phyloP scores from a whole-genome alignment of 2,888 invertebrate species.

The Drosophila buzzatii region DNA sequence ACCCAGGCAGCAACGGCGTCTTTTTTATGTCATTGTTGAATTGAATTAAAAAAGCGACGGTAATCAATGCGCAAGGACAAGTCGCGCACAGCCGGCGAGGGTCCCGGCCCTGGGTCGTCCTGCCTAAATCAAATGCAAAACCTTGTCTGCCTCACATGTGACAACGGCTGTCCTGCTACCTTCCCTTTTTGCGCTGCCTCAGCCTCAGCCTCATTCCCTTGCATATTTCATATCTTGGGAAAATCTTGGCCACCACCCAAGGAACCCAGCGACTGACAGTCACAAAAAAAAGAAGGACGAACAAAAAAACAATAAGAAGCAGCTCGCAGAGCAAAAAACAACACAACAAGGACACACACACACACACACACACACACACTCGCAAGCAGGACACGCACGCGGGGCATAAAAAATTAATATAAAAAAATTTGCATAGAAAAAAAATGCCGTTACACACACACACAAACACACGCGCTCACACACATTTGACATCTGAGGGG shows the following conservation, averaged over 20 bases:
- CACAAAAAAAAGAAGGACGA: conserved; percentile 41
- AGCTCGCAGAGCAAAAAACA: conserved; percentile 51
- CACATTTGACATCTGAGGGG: conserved; percentile 4
- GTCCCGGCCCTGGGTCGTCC: conserved; percentile 46
- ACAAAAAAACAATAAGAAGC: conserved; percentile 66
- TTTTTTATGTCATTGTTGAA: conserved; percentile 72
- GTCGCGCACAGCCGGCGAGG: conserved; percentile 62
- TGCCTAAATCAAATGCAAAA: conserved; percentile 68
- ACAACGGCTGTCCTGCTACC: conserved; percentile 56
- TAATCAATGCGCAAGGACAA: conserved; percentile 76
- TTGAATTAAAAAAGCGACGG: conserved; percentile 80
- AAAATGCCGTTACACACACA: conserved; percentile 84
- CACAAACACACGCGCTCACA: conserved; percentile 2
- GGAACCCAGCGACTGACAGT: conserved; percentile 58
- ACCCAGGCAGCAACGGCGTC: conserved; percentile 22
- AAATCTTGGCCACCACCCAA: conserved; percentile 83
- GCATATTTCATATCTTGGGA: conserved; percentile 81
- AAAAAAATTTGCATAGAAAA: conserved; percentile 85
- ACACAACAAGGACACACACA: conserved; percentile 41
- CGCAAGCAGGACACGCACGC: conserved; percentile 58
- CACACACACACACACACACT: conserved; percentile 18
- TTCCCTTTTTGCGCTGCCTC: conserved; percentile 11
- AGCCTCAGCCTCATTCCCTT: conserved; percentile 38
- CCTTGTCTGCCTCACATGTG: conserved; percentile 74
- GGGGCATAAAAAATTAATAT: conserved; percentile 81